Conservation (phyloP, 1,140 invertebrate genomes). For the Plutomurus gul region DNA sequence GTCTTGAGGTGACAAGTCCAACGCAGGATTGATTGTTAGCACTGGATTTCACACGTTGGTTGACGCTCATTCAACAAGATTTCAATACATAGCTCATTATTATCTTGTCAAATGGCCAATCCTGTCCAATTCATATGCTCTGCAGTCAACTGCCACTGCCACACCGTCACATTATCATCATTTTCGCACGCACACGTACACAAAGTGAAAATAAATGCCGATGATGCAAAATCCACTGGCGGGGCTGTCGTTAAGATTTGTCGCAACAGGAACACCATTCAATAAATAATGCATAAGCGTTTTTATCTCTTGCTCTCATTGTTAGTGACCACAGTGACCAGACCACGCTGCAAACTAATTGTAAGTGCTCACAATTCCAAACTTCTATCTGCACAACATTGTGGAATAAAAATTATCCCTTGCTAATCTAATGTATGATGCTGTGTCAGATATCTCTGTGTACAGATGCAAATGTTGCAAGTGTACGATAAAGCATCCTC, state of each 20-base stretch:
- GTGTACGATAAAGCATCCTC: too few species aligned
- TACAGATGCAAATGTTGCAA: too few species aligned
- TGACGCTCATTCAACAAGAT: not conserved
- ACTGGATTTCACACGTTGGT: slow-evolving; percentile 11
- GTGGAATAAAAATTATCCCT: too few species aligned
- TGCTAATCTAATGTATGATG: too few species aligned
- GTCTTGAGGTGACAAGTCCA: not conserved
- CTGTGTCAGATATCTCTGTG: too few species aligned
- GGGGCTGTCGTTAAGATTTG: too few species aligned
- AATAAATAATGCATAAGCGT: not conserved
- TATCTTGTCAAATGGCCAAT: not conserved
- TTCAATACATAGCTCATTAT: not conserved
- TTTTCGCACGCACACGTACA: not conserved
- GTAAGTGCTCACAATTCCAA: too few species aligned
- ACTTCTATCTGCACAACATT: too few species aligned
- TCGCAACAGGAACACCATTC: not conserved
- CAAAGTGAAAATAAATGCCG: not conserved
- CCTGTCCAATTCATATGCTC: not conserved
- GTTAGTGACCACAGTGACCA: too few species aligned
- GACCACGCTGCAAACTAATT: too few species aligned
- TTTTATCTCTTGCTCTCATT: not conserved
- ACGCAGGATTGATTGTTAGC: slow-evolving; percentile 8
- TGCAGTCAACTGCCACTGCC: too few species aligned
- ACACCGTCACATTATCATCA: not conserved
- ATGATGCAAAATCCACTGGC: too few species aligned